Base-by-base conservation (phyloP, 2,797 vertebrate genomes). In the Phataginus tricuspis region DNA sequence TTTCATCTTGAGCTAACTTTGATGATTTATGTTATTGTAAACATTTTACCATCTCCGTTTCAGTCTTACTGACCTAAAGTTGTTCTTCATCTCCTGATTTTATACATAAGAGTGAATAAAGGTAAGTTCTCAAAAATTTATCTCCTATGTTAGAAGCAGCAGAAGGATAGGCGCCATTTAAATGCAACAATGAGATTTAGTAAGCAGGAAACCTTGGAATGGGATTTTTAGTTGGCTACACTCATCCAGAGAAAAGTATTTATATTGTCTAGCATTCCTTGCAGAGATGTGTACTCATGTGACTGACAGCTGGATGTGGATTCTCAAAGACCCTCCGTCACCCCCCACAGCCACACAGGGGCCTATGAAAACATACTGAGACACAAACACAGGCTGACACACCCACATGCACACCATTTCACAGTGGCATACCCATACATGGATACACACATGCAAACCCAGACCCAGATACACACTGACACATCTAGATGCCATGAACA, bases 1-100 rank as follows among this genome's bases (percentile, higher is more conserved):
- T 74, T 83, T 91, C 29, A 94, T 71, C 74, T 90, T 77, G 55
- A 84, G n/a, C 72, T 51, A 37, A 72, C 53, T 66, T 87, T 89
- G 39, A 51, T 88, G 16, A 78, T 55, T 77, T 68, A 77, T 15
- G 11, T 74, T 61, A 66, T 57, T 87, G 37, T 79, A 31, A 75
- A 91, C 63, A 34, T 51, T 86, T 83, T 42, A 7, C 64, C 63
- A n/a, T 61, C 87, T 51, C 19, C 69, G 57, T 75, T 79, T 79
- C 53, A 72, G 39, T 69, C 39, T 83, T 39, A 84, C 18, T 55
- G 9, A 55, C 39, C 93, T 91, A 77, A 80, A 75, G 39, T 37
- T 79, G 51, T 83, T 93, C 63, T 64, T 91, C 21, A 85, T 71
- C 45, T 91, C 18, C 29, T 34, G n/a, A 55, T 77, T 86, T 85